Evolutionary conservation across 1,140 invertebrate genomes (phyloP), one percentile per base, ranked within the genome.

Genomic region (Meloidogyne hapla): DNA sequence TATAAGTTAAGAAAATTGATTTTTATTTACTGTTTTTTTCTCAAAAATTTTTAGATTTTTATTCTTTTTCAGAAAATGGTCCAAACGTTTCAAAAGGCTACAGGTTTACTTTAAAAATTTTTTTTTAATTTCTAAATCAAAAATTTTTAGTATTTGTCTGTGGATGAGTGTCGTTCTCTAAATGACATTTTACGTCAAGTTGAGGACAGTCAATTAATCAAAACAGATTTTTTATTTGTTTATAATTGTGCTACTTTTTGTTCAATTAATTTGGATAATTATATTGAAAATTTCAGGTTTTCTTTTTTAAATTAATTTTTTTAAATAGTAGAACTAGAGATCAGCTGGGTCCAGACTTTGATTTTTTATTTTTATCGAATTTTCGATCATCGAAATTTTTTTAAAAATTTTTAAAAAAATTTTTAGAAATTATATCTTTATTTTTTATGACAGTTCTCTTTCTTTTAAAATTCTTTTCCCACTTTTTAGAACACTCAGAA

Each of bases 161-260:
- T 76, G 1, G 23, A 69, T 0, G 40, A 76, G 26, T 77, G 76
- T 25, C 25, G 48, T 45, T 68, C 72, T n/a, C 2, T 77, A 15
- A 77, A 77, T 18, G 76, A 77, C 42, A 67, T 77, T 40, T 28
- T 78, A 10, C 71, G 77, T 25, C 73, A 78, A 73, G 69, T 78
- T 15, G 77, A 73, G 2, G 61, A 25, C n/a, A 78, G 78, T 25
- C 61, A 63, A 28, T 38, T 78, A n/a, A 23, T 78, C 23, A 80
- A 28, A 21, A 28, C 21, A n/a, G 78, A 78, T 25, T 78, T 78
- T 23, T 42, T 78, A 4, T 75, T 78, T 40, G 42, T 78, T 12
- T 28, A 80, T 40, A 78, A 78, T 40, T 21, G 28, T 42, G 67
- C 78, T 15, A 80, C 78, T 15, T 78, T 78, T 72, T 78, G 77